These are phyloP conservation scores for Lophura nycthemera DNA, from an alignment of 2,113 vertebrate species.

Conservation along the genomic window DNA sequence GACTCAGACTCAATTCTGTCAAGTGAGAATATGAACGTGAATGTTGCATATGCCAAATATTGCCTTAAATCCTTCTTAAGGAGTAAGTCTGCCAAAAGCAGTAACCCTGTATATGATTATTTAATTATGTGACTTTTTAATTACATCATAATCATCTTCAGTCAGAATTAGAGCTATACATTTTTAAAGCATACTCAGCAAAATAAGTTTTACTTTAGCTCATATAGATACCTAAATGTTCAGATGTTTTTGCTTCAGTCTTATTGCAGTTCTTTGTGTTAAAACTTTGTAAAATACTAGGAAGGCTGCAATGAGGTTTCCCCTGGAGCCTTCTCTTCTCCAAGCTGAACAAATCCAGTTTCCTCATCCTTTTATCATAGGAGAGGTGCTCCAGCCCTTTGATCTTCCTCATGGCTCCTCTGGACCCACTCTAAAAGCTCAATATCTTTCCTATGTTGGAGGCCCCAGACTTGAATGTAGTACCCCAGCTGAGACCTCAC, in stretches of 20 bases:
- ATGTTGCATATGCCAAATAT: not conserved
- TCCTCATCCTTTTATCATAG: not conserved
- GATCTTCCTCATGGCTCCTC: not conserved
- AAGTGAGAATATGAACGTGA: not conserved
- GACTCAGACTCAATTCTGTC: not conserved
- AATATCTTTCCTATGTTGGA: too few species aligned
- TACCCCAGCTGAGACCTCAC: too few species aligned
- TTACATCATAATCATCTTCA: not conserved
- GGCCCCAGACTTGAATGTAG: too few species aligned
- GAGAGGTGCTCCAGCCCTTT: not conserved
- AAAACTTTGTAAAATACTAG: not conserved
- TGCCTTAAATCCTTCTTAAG: not conserved
- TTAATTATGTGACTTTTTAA: not conserved
- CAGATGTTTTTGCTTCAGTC: not conserved
- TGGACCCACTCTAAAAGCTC: too few species aligned
- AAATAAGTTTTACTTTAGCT: not conserved
- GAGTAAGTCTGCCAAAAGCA: not conserved
- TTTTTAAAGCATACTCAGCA: not conserved
- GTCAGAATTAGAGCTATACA: not conserved
- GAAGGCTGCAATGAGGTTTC: not conserved
- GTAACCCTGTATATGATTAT: not conserved
- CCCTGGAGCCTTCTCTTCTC: not conserved
- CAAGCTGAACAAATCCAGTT: not conserved
- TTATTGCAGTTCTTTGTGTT: not conserved
- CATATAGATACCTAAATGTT: not conserved